Conservation (phyloP, 2,888 invertebrate species). For the Andricus quercusramuli region DNA sequence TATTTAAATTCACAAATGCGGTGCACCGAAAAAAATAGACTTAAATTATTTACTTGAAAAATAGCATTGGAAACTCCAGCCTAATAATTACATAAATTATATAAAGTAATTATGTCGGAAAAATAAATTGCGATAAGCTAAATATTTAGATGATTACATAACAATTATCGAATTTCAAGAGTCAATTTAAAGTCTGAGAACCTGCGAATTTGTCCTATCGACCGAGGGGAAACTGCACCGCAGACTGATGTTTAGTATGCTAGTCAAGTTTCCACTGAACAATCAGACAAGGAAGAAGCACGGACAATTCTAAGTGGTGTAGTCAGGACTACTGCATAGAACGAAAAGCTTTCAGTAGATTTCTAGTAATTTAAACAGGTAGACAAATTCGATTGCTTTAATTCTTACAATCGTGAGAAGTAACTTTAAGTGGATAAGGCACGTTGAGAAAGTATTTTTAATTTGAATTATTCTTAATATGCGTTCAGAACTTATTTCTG, state of each 20-base stretch:
- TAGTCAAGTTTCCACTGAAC: slow-evolving; percentile 64
- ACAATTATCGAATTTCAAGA: background rate
- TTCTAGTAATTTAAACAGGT: slow-evolving; percentile 49
- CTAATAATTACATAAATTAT: no score
- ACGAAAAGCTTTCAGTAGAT: slow-evolving; percentile 50
- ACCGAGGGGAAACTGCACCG: slow-evolving; percentile 65
- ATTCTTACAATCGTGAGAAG: slow-evolving; percentile 20
- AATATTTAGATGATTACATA: background rate
- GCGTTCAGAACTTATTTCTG: background rate
- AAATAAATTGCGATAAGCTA: no score
- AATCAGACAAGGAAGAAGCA: slow-evolving; percentile 61
- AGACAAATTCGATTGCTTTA: slow-evolving; percentile 41
- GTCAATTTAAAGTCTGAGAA: slow-evolving; percentile 23
- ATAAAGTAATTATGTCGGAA: no score
- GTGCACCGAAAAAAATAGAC: no score
- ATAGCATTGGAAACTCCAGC: background rate
- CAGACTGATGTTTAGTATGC: slow-evolving; percentile 69
- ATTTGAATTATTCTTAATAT: background rate
- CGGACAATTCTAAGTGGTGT: slow-evolving; percentile 48
- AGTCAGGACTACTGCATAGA: slow-evolving; percentile 43
- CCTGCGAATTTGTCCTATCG: slow-evolving; percentile 62
- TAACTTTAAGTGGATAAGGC: slow-evolving; percentile 10
- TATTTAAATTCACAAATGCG: no score
- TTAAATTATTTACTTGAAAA: background rate
- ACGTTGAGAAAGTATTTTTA: background rate